These are phyloP conservation scores for Calonectris borealis DNA, from an alignment of 2,113 vertebrate species.

Conservation along the genomic window DNA sequence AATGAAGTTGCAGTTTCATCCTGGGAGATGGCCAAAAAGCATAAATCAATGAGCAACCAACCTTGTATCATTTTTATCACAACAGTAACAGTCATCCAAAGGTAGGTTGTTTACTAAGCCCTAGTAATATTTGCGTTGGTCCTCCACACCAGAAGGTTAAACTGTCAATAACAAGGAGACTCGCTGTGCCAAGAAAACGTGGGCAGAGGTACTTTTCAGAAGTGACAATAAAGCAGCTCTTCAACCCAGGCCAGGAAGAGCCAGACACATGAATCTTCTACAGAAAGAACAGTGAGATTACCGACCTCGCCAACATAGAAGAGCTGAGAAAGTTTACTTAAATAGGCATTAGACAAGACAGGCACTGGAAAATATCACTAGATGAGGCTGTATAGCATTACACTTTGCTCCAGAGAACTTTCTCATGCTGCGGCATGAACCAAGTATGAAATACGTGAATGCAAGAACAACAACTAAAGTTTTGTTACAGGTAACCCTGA, in stretches of 20 bases:
- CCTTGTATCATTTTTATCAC: not conserved
- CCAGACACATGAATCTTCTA: not conserved
- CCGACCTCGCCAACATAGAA: not conserved
- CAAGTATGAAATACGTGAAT: not conserved
- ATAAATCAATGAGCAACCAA: conserved; percentile 50
- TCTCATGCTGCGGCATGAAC: not conserved
- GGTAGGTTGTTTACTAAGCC: not conserved
- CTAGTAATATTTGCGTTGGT: not conserved
- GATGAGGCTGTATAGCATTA: not conserved
- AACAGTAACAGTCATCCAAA: not conserved
- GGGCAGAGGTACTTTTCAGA: not conserved
- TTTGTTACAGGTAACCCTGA: not conserved
- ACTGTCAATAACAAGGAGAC: not conserved
- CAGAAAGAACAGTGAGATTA: not conserved
- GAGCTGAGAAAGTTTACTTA: not conserved
- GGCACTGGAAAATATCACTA: not conserved
- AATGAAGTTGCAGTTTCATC: conserved; percentile 29
- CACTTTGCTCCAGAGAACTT: not conserved
- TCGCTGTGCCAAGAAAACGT: accelerated
- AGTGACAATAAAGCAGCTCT: not conserved
- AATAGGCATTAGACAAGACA: not conserved
- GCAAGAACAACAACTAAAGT: not conserved
- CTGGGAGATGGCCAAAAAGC: conserved; percentile 31
- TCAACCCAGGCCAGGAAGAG: not conserved
- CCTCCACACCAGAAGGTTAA: not conserved